Evolutionary conservation across 2,797 vertebrate species (phyloP).

Genomic region (Pangasius larnaudii): DNA sequence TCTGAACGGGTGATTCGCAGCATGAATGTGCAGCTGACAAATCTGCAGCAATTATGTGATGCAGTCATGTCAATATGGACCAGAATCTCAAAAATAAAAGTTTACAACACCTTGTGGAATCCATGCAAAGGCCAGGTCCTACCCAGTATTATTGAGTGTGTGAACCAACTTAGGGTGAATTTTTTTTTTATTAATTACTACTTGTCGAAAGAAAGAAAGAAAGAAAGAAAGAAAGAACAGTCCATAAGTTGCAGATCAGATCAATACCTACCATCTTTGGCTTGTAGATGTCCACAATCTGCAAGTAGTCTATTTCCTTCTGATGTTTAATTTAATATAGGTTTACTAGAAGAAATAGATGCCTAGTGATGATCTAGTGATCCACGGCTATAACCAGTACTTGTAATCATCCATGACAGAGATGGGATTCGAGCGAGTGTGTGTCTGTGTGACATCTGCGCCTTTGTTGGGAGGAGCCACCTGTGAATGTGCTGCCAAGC

Average conservation of each 20-base stretch:
- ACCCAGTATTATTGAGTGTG: not conserved
- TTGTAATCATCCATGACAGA: not conserved
- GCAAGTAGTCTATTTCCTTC: not conserved
- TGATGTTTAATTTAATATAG: not conserved
- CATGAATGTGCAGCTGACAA: not conserved
- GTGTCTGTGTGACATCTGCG: constrained; percentile 22
- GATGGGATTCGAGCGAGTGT: not conserved
- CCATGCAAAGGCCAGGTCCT: not conserved
- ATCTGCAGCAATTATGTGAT: too few species aligned
- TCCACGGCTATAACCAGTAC: not conserved
- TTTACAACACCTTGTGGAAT: too few species aligned
- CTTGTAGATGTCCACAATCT: not conserved
- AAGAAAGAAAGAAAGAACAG: not conserved
- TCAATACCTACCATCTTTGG: too few species aligned
- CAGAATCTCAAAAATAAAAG: too few species aligned
- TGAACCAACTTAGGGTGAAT: not conserved
- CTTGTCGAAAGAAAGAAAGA: not conserved
- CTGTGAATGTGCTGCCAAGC: constrained; percentile 53
- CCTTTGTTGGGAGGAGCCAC: constrained; percentile 48
- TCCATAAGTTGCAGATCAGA: not conserved
- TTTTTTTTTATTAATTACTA: not conserved
- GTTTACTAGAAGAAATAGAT: not conserved
- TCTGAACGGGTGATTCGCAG: not conserved
- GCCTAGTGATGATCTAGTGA: not conserved
- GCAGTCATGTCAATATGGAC: too few species aligned